A percentile compares a stretch with the other conserved stretches of the same genome.
These are phyloP conservation scores for Phaethon lepturus DNA, from an alignment of 2,113 vertebrate genomes.

Conservation along the genomic window DNA sequence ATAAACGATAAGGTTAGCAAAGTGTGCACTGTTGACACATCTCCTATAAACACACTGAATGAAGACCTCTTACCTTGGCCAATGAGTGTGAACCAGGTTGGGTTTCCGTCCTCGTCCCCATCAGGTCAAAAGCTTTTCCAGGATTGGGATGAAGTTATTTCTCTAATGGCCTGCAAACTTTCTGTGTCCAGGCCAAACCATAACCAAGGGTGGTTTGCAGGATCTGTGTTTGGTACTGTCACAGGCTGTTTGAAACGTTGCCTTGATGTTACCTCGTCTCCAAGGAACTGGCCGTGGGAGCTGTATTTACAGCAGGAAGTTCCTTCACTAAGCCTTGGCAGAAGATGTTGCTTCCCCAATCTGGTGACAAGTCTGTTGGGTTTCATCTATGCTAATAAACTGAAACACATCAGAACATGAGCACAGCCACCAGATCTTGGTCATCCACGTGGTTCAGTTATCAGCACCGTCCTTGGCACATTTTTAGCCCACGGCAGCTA, in stretches of 20 bases:
- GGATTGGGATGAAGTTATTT: not conserved
- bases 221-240: not conserved
- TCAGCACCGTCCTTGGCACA: not conserved
- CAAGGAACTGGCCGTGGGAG: not conserved
- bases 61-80: not conserved
- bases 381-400: not conserved
- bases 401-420: not conserved
- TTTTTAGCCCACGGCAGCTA: not conserved
- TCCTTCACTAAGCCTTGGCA: not conserved
- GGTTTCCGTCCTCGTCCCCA: not conserved
- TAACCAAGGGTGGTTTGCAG: not conserved
- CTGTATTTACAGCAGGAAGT: not conserved
- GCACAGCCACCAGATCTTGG: not conserved
- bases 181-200: not conserved
- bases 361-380: not conserved
- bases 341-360: not conserved
- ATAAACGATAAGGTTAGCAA: not conserved
- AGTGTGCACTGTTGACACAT: not conserved
- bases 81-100: not conserved
- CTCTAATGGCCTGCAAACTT: not conserved
- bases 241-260: not conserved
- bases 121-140: not conserved
- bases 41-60: not conserved
- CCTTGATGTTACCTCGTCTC: not conserved
- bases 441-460: not conserved